Evolutionary conservation across 2,113 vertebrate genomes (phyloP), one percentile per base, ranked within the genome.

Genomic region (Mesocricetus auratus): DNA sequence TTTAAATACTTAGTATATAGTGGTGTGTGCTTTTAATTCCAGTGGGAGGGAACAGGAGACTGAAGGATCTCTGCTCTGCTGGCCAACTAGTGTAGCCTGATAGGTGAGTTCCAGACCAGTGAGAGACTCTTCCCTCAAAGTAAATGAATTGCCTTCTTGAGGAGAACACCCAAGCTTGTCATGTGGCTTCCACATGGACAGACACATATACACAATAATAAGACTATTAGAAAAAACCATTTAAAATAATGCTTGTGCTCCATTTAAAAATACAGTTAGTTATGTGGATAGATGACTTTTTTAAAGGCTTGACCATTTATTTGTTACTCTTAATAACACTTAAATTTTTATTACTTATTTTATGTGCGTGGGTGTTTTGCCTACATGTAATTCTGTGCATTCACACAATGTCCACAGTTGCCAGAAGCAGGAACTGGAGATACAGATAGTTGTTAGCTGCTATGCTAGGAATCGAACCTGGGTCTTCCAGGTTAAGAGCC

Each of bases 191-290:
- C 19, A 11, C 7, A 22, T 79, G 50, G 15, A 11, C 4, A 12
- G 3, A 79, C 31, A 36, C 9, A 2, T 29, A 50, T 31, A 69
- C 7, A 53, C 47, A 79, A 78, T 8, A 53, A 53, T 89, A 75
- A 85, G 22, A 3, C 29, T 50, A 7, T n/a, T 74, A 56, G 74
- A 50, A 85, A 90, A 94, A 91, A 19, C 21, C 39, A 7, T 93
- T 26, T 47, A 89, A 29, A 85, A 15, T 94, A 68, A 78, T 95
- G 90, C 60, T 69, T 95, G 0, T 91, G 82, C 13, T 64, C n/a
- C 42, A 73, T 91, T 50, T 15, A 93, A 31, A 75, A 68, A 79
- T 39, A 50, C 26, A 83, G 15, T 78, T 87, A 75, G 39, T 94
- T 62, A 31, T 87, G 1, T 29, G 64, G 24, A 31, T 83, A 90